Base-by-base conservation (phyloP, 2,888 invertebrate genomes). In the Habrosyne pyritoides region DNA sequence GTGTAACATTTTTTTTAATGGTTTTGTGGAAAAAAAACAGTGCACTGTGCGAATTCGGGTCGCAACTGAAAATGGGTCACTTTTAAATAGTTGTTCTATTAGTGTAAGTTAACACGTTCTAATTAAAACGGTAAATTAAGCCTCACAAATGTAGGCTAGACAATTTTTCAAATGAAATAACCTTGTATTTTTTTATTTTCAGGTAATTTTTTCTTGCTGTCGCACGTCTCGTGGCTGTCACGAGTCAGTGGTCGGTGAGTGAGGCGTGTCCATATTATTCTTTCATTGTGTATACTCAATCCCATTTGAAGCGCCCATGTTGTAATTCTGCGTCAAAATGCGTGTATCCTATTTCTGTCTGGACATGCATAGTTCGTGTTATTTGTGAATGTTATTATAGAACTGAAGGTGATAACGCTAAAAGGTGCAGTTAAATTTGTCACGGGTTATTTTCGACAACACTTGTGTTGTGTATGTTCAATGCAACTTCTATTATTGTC, bases 41-140 rank as follows among this genome's bases (percentile, higher is more conserved):
- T 85, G 83, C 84, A 89, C 74, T 81, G 79, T 84, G 87, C 86
- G 83, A 88, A 91, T 89, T 84, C 69, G 77, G 91, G 91, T 87
- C 91, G 87, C 78, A 55, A 66, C 63, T 66, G 77, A 72, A 89
- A 87, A 86, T 89, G 73, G 91, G 91, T 91, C 91, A 55, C 73
- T 75, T 81, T 81, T 78, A 89, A 89, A 89, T 89, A 87, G 84
- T 81, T 73, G 69, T 76, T 79, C 80, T 83, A 83, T 81, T 83
- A 81, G 63, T 67, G 81, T 85, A 86, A 84, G 86, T 89, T 89
- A 87, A 84, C 85, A 84, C 83, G 86, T 75, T 87, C 87, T 84
- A 89, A 92, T 91, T 91, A 87, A 83, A 84, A 79, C 59, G 59
- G 63, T 64, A 71, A 77, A 79, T 81, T 79, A 78, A 69, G 54